Evolutionary conservation across 2,888 invertebrate genomes (phyloP), one percentile per base, ranked within the genome.

Genomic region (Thecophora atra): DNA sequence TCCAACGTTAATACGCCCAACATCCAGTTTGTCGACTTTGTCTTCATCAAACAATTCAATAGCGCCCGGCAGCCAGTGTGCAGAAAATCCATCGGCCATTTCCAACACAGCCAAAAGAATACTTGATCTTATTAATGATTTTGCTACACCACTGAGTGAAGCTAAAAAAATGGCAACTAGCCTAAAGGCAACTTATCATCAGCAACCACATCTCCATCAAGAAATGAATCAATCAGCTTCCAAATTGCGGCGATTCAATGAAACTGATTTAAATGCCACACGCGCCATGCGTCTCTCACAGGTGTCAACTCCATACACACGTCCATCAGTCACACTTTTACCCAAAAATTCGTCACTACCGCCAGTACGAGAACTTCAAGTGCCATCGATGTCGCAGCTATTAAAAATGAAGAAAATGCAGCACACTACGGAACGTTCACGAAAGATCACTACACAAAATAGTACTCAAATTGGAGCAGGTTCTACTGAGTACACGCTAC

Each of bases 61-160:
- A 7, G 70, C 73, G 3, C 73, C 47, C 54, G 75, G 71, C 28
- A 37, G 64, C 1, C 62, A 63, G 63, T 58, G 56, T 28, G 69
- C 58, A 3, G 75, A 73, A 24, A 72, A 75, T 15, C 30, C 74
- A 19, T 77, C 81, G 2, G 76, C 78, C 0, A 78, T 86, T 67
- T 87, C 87, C 0, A 81, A 90, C 76, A 93, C 95, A 5, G 92
- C 96, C 0, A 90, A 91, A 78, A 89, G 92, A 75, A 93, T 97
- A 76, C 87, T 96, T 79, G 92, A 93, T 79, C 89, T 94, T 6
- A 87, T 97, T 71, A 94, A 96, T 82, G 91, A 92, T 78, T 94
- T 93, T 86, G 92, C 94, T 0, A 93, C 95, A 2, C 94, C 96
- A 0, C 86, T 95, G 67, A 88, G 88, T 60, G 95, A 95, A 84